phyloP scores from a whole-genome alignment of 1,140 invertebrate genomes.

The Andricus grossulariae region DNA sequence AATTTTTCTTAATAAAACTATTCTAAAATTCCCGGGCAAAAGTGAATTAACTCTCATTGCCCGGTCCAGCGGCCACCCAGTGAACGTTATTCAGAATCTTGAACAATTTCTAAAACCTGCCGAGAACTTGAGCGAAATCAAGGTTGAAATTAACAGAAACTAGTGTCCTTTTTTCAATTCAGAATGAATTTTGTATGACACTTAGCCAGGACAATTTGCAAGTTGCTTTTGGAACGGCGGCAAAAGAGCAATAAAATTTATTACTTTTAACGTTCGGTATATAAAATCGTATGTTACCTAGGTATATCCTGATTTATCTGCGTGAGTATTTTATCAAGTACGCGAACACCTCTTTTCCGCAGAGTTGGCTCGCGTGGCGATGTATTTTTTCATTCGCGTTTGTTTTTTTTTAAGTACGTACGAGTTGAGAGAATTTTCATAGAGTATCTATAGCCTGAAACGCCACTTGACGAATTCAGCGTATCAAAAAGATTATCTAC shows the following conservation, averaged over 20 bases:
- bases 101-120: not conserved
- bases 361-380: not conserved
- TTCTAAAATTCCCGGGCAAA: too few species aligned
- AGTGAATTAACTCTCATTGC: too few species aligned
- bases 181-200: not conserved
- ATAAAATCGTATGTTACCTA: conserved; percentile 51
- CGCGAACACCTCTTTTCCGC: not conserved
- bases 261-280: conserved; percentile 60
- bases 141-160: conserved; percentile 25
- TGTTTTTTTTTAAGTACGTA: conserved; percentile 31
- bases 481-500: conserved; percentile 47
- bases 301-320: conserved; percentile 60
- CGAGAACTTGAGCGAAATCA: not conserved
- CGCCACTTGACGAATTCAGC: conserved; percentile 1
- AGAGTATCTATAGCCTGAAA: conserved; percentile 23
- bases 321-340: conserved; percentile 44
- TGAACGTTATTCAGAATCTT: too few species aligned
- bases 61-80: too few species aligned
- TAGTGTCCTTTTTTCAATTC: not conserved
- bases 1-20: too few species aligned
- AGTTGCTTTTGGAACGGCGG: conserved; percentile 38
- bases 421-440: conserved; percentile 5
- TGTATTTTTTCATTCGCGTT: conserved; percentile 28
- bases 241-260: conserved; percentile 63
- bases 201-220: not conserved